These are phyloP conservation scores for Champsocephalus esox DNA, from an alignment of 2,797 vertebrate species.

Conservation along the genomic window DNA sequence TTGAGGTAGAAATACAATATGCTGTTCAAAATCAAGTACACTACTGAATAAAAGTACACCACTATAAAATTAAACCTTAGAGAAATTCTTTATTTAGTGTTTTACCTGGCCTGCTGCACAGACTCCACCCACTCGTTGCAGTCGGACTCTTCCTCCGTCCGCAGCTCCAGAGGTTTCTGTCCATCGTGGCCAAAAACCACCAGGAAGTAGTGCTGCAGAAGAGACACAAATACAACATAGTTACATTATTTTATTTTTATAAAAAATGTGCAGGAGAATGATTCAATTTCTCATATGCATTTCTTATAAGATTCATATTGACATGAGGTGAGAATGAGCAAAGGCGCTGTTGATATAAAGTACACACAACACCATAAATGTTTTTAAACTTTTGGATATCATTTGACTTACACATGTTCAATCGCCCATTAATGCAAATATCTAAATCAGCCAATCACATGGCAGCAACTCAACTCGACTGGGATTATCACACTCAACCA, in stretches of 20 bases:
- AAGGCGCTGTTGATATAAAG: background rate
- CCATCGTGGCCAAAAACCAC: constrained; percentile 96
- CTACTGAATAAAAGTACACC: background rate
- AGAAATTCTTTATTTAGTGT: background rate
- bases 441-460: too few relatives aligned
- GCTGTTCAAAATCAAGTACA: background rate
- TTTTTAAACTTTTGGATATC: background rate
- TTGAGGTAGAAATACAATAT: background rate
- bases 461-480: too few relatives aligned
- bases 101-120: constrained; percentile 96
- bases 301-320: background rate
- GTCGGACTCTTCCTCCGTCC: constrained; percentile 92
- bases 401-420: too few relatives aligned
- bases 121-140: constrained; percentile 95
- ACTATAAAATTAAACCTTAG: background rate
- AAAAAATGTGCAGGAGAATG: too few relatives aligned
- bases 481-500: too few relatives aligned
- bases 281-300: too few relatives aligned
- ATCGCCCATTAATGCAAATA: too few relatives aligned
- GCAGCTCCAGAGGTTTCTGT: constrained; percentile 95
- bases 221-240: constrained; percentile 4
- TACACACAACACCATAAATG: background rate
- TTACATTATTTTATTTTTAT: background rate
- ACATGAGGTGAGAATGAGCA: background rate
- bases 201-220: constrained; percentile 92